Conservation (phyloP, 2,888 invertebrate genomes). For the Tortricodes alternella region DNA sequence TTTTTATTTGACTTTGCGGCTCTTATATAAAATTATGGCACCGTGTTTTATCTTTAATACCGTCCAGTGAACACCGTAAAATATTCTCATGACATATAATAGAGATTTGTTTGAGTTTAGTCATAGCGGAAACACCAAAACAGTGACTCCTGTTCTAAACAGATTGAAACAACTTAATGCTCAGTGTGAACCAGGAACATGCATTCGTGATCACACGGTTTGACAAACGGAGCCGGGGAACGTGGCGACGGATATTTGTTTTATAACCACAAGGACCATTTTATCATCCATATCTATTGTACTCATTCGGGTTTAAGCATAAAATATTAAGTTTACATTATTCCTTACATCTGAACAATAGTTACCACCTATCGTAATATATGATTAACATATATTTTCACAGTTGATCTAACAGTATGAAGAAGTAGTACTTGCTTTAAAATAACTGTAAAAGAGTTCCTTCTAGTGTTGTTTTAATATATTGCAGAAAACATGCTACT, state of each 20-base stretch:
- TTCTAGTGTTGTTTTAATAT: conserved; percentile 64
- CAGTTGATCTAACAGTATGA: conserved; percentile 29
- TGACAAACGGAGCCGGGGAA: too few relatives aligned
- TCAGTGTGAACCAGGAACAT: background rate
- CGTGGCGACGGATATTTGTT: too few relatives aligned
- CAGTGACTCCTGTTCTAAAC: conserved; percentile 31
- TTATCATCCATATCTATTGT: too few relatives aligned
- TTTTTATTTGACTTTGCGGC: conserved; percentile 48
- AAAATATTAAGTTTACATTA: background rate
- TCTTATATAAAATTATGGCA: conserved; percentile 57
- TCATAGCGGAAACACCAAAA: conserved; percentile 34
- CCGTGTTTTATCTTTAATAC: conserved; percentile 70
- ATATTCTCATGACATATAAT: conserved; percentile 47
- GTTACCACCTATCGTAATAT: conserved; percentile 29
- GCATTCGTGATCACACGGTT: too few relatives aligned
- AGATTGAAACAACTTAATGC: conserved; percentile 10
- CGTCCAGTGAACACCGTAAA: conserved; percentile 72
- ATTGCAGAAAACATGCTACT: conserved; percentile 33
- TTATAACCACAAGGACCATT: too few relatives aligned
- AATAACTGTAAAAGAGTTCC: conserved; percentile 59
- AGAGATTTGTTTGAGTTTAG: conserved; percentile 29
- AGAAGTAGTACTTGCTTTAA: conserved; percentile 37
- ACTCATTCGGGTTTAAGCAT: background rate
- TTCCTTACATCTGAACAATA: conserved; percentile 16
- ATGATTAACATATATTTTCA: conserved; percentile 33